Percentiles rank a stretch among this genome's conserved stretches.
phyloP scores from a whole-genome alignment of 2,113 vertebrate species.

The Pongo abelii region DNA sequence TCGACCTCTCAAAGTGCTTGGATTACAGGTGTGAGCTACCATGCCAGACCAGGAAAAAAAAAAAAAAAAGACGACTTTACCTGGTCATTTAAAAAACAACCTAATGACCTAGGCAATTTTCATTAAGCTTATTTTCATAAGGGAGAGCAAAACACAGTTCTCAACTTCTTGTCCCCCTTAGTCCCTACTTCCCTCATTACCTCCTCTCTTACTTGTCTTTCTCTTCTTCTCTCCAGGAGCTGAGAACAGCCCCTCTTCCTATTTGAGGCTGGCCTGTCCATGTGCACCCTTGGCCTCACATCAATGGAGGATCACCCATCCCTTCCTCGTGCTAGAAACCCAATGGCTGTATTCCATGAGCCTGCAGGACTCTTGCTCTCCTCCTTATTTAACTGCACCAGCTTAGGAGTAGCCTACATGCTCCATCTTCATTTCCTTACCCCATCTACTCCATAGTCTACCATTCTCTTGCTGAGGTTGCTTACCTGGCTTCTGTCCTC shows the following conservation, averaged over 20 bases:
- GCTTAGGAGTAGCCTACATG: not conserved
- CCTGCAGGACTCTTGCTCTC: not conserved
- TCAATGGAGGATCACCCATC: fast-evolving
- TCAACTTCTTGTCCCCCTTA: not conserved
- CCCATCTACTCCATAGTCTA: fast-evolving
- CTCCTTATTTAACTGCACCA: not conserved
- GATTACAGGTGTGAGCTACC: no score
- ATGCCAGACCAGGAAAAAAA: no score
- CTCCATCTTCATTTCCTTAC: not conserved
- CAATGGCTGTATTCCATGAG: not conserved
- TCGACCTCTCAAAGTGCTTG: no score
- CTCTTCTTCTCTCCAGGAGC: not conserved
- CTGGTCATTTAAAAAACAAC: not conserved
- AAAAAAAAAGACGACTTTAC: no score
- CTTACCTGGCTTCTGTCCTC: not conserved
- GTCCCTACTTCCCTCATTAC: not conserved
- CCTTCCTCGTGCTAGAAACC: not conserved
- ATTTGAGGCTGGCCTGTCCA: fast-evolving
- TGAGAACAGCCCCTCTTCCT: not conserved
- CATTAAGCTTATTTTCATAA: not conserved
- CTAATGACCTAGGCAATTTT: not conserved
- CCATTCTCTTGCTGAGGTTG: fast-evolving
- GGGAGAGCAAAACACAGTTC: not conserved
- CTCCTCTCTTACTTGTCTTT: fast-evolving
- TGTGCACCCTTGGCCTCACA: not conserved